Percentiles rank a stretch among this genome's conserved stretches.
Evolutionary conservation across 2,113 vertebrate genomes (phyloP).

Genomic region (Varanus komodoensis): DNA sequence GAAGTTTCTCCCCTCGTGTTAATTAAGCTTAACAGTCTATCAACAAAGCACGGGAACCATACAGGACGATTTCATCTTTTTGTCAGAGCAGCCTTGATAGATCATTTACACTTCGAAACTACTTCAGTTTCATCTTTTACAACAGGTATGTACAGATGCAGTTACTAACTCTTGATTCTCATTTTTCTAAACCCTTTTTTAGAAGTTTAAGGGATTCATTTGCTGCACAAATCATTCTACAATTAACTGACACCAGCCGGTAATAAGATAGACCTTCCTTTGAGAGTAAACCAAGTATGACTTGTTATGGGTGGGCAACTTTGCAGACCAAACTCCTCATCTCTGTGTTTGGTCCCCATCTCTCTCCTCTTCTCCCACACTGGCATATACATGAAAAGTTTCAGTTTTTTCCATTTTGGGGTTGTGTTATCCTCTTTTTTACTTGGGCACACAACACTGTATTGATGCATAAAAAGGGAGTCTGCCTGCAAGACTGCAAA

Average conservation of each 20-base stretch:
- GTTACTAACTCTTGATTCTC: not conserved
- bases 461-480: not conserved
- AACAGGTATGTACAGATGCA: not conserved
- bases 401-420: no score
- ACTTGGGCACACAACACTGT: no score
- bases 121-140: not conserved
- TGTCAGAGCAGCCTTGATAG: not conserved
- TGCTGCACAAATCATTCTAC: not conserved
- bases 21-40: not conserved
- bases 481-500: no score
- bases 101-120: not conserved
- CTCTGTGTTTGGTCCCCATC: no score
- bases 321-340: no score
- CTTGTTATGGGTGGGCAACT: no score
- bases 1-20: not conserved
- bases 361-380: no score
- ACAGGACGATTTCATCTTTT: not conserved
- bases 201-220: not conserved
- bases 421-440: no score
- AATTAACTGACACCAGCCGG: not conserved
- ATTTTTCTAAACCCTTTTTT: not conserved
- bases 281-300: not conserved
- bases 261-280: not conserved
- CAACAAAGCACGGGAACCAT: not conserved
- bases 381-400: no score